Evolutionary conservation across 1,140 invertebrate species (phyloP).

Genomic region (Drosophila paulistorum): DNA sequence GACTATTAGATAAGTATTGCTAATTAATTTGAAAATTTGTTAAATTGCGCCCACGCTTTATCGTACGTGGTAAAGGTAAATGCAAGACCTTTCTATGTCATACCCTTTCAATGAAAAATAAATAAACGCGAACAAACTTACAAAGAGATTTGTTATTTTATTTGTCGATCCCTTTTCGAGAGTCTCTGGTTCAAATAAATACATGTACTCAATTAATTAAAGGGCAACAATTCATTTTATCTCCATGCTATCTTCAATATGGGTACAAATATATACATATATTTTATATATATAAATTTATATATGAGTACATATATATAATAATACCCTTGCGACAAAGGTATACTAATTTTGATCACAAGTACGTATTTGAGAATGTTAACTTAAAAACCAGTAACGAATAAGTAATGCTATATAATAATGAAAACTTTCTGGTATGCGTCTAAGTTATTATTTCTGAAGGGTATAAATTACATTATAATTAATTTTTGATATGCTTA

Average conservation of each 20-base stretch:
- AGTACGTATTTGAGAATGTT: no score
- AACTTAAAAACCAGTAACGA: no score
- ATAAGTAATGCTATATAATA: no score
- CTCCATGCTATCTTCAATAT: conserved; percentile 3
- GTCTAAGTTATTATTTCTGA: no score
- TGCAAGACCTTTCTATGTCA: not conserved
- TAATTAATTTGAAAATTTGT: conserved; percentile 18
- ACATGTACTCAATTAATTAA: conserved; percentile 4
- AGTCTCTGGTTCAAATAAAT: not conserved
- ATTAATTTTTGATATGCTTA: no score
- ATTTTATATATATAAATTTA: not conserved
- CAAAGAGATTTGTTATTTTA: not conserved
- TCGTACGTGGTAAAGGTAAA: not conserved
- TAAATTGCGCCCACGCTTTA: conserved; percentile 7
- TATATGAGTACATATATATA: not conserved
- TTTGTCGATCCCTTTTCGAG: not conserved
- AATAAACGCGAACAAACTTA: not conserved
- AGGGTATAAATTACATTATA: no score
- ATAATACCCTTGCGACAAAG: no score
- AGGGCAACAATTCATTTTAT: conserved; percentile 6
- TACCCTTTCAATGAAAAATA: not conserved
- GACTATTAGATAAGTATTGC: conserved; percentile 22
- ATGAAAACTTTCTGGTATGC: no score
- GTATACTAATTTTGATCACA: no score
- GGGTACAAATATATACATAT: not conserved